Conservation (phyloP, 2,797 vertebrate species). For the Lacerta viridis region DNA sequence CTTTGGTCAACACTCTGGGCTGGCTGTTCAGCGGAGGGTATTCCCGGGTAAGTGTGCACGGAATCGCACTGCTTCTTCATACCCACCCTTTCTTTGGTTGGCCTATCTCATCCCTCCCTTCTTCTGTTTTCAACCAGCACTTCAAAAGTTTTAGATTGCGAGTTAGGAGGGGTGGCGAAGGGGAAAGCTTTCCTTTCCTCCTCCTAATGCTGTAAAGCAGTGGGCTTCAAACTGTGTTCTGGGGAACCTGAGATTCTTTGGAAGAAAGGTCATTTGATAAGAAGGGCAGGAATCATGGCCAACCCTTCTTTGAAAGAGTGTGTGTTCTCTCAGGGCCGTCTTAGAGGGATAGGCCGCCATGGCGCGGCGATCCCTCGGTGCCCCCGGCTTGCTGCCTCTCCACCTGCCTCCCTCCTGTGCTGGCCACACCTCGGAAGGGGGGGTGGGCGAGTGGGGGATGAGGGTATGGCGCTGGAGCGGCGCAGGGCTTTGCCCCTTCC, state of each 20-base stretch:
- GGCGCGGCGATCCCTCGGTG: no score
- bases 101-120: neutral
- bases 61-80: neutral
- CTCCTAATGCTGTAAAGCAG: neutral
- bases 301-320: neutral
- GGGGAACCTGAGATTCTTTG: neutral
- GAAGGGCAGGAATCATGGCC: neutral
- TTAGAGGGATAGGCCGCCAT: no score
- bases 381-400: no score
- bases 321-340: no score
- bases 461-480: no score
- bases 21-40: neutral
- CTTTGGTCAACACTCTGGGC: neutral
- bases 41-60: neutral
- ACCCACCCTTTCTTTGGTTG: neutral
- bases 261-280: neutral
- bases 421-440: no score
- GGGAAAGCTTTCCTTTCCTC: neutral
- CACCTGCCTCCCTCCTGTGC: no score
- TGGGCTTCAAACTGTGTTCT: neutral
- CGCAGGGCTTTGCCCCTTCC: no score
- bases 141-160: neutral
- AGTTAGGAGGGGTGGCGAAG: neutral
- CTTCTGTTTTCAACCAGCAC: neutral
- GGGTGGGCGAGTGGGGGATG: no score